Percentiles rank a stretch among this genome's conserved stretches.
These are phyloP conservation scores for Zaprionus capensis DNA, from an alignment of 1,140 invertebrate species.

Conservation along the genomic window DNA sequence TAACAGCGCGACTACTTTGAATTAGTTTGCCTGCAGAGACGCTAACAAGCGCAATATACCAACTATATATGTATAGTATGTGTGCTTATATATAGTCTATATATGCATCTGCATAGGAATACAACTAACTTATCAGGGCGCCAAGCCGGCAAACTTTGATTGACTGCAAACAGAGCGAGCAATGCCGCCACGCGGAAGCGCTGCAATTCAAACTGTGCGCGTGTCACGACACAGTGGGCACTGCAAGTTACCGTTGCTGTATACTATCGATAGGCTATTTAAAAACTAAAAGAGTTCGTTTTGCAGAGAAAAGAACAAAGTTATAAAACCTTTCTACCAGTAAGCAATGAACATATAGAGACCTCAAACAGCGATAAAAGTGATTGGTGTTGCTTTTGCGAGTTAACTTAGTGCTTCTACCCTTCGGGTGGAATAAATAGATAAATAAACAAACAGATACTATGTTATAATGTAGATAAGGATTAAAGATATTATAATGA, in stretches of 20 bases:
- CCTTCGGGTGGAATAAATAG: too few species aligned
- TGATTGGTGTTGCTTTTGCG: too few species aligned
- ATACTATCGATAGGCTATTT: background rate
- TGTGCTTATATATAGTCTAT: constrained; percentile 14
- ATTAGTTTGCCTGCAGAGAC: constrained; percentile 34
- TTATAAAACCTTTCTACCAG: too few species aligned
- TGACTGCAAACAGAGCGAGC: constrained; percentile 46
- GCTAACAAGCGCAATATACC: constrained; percentile 19
- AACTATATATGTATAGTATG: background rate
- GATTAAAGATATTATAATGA: too few species aligned
- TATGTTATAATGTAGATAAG: too few species aligned
- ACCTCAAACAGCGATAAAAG: too few species aligned
- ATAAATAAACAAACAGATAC: too few species aligned
- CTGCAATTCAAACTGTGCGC: constrained; percentile 5
- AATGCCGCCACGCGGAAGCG: constrained; percentile 10
- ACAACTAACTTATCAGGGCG: constrained; percentile 23
- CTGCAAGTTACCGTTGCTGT: background rate
- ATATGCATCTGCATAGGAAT: background rate
- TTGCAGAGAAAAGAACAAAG: too few species aligned
- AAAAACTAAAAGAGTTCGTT: background rate
- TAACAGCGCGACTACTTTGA: constrained; percentile 40
- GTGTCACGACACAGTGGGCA: background rate
- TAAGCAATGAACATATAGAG: too few species aligned
- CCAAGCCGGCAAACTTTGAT: constrained; percentile 44
- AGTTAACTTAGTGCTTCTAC: too few species aligned